Conservation (phyloP, 2,888 invertebrate genomes). For the Pimpla rufipes region DNA sequence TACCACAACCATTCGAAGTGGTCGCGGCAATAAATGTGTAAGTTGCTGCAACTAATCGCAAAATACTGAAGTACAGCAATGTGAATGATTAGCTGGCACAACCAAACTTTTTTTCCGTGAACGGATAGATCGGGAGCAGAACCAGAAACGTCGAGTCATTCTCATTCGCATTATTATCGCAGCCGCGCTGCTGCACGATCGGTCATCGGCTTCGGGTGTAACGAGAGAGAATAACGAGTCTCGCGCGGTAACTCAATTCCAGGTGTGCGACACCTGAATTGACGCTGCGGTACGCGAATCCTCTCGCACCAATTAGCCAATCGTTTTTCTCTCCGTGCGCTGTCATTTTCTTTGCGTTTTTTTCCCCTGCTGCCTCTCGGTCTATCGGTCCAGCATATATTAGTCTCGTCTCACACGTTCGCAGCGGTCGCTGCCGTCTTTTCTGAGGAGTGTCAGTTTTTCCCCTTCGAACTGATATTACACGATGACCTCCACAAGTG, state of each 20-base stretch:
- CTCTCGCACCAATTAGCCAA: constrained; percentile 34
- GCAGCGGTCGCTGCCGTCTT: no score
- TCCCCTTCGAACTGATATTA: no score
- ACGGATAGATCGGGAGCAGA: constrained; percentile 12
- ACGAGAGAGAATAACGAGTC: constrained; percentile 64
- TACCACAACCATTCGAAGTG: no score
- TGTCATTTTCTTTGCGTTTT: constrained; percentile 5
- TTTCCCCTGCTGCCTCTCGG: no score
- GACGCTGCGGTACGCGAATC: not conserved
- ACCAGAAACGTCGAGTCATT: constrained; percentile 42
- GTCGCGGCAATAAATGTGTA: no score
- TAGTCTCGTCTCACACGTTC: no score
- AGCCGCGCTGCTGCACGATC: constrained; percentile 17
- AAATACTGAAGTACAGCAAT: no score
- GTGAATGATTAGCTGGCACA: no score
- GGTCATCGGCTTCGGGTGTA: constrained; percentile 61
- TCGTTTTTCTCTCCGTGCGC: not conserved
- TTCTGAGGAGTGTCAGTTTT: no score
- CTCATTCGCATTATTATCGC: constrained; percentile 51
- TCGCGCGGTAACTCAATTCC: constrained; percentile 19
- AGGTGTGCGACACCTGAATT: not conserved
- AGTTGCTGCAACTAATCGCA: no score
- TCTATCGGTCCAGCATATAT: no score
- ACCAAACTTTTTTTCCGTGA: constrained; percentile 9
- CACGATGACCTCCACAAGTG: no score